phyloP scores from a whole-genome alignment of 2,113 vertebrate species.

The Mustela lutreola region DNA sequence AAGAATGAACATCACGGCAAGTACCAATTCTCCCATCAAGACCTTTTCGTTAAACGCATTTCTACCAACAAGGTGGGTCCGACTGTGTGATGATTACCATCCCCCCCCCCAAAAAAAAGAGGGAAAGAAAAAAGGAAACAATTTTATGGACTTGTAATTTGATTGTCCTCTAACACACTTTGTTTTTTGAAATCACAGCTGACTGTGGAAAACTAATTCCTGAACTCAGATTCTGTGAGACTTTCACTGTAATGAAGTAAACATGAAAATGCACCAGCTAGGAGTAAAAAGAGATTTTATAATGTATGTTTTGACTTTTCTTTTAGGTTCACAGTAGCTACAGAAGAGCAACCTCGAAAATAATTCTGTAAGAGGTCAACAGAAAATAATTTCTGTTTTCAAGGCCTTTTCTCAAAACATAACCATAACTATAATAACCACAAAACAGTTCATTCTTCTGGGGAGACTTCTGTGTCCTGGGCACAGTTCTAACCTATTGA shows the following conservation, averaged over 20 bases:
- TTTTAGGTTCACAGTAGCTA: not conserved
- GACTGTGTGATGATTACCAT: not conserved
- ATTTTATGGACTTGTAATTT: not conserved
- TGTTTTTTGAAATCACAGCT: constrained; percentile 18
- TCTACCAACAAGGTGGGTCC: not conserved
- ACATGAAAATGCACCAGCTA: not conserved
- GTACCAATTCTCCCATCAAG: not conserved
- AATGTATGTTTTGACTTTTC: not conserved
- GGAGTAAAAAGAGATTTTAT: not conserved
- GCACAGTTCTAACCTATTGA: not conserved
- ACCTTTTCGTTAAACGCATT: not conserved
- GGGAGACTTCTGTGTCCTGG: not conserved
- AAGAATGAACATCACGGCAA: not conserved
- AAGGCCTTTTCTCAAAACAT: not conserved
- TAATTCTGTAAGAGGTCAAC: not conserved
- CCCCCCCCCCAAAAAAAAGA: too few relatives aligned
- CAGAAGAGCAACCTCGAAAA: not conserved
- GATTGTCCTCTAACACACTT: not conserved
- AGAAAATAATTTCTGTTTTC: not conserved
- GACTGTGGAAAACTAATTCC: not conserved
- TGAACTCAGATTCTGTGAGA: not conserved
- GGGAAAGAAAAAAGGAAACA: not conserved
- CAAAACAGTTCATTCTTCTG: not conserved
- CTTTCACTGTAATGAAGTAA: constrained; percentile 11
- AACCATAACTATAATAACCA: not conserved